Evolutionary conservation across 1,140 invertebrate genomes (phyloP), one percentile per base, ranked within the genome.

Genomic region (Ctenoplectra terminalis): DNA sequence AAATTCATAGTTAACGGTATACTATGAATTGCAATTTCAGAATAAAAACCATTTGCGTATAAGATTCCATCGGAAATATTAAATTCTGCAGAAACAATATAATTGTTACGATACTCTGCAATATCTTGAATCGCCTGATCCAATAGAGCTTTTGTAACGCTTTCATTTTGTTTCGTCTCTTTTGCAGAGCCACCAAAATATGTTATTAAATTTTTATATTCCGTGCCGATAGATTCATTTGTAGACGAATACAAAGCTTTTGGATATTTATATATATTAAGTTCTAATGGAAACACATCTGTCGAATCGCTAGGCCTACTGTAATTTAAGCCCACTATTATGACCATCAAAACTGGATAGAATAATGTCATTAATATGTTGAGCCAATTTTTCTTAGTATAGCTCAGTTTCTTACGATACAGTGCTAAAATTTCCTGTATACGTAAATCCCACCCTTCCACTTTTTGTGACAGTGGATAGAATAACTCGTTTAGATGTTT

Each of bases 1-100:
- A 92, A 67, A 87, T 94, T 92, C 0, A 93, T 48, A 17, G 92
- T 91, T 26, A 93, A 86, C 0, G 93, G 93, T 29, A 93, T 82
- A 63, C 93, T 90, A 11, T 92, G 91, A 26, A 88, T 72, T 8
- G 93, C 93, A 40, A 87, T 87, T 3, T 87, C 89, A 0, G 93
- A 94, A 63, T 89, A 94, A 69, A 94, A 87, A 6, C 91, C 93
- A 73, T 92, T 93, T 6, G 87, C 91, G 4, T 17, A 20, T 13
- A 89, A 17, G 2, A 85, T 20, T 6, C 63, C 34, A 5, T 46
- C 78, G 1, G 84, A 90, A 11, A 46, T 70, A 73, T 92, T 93
- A 63, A 94, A 92, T 89, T 93, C 89, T 0, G 89, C 91, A 6
- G 93, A 91, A 1, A 88, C 85, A 0, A 94, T 91, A 0, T 91